phyloP scores from a whole-genome alignment of 2,888 invertebrate genomes.

The Acanthoscelides obtectus region DNA sequence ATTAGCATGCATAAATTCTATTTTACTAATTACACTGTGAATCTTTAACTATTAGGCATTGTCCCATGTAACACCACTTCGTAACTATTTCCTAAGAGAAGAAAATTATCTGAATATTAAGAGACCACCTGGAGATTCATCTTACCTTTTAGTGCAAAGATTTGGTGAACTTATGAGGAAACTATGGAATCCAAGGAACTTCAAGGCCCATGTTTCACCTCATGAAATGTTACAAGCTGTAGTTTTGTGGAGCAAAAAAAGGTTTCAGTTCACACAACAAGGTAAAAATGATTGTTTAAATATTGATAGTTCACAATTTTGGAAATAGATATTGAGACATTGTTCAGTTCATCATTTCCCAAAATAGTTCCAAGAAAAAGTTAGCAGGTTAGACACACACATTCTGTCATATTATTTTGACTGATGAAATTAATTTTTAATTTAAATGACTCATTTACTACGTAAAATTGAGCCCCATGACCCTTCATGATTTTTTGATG shows the following conservation, averaged over 20 bases:
- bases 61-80: slow-evolving; percentile 88
- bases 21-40: slow-evolving; percentile 12
- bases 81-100: slow-evolving; percentile 93
- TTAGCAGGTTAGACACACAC: no score
- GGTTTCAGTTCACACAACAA: slow-evolving; percentile 97
- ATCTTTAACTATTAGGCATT: slow-evolving; percentile 63
- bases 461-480: no score
- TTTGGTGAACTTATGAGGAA: slow-evolving; percentile 96
- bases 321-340: no score
- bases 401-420: no score
- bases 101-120: slow-evolving; percentile 85
- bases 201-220: slow-evolving; percentile 98
- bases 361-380: no score
- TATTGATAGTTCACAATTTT: no score
- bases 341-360: no score
- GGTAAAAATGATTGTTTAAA: slow-evolving; percentile 51
- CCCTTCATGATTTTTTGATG: no score
- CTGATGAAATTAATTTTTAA: no score
- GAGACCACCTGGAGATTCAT: slow-evolving; percentile 92
- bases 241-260: slow-evolving; percentile 92
- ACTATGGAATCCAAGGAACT: slow-evolving; percentile 98
- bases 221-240: slow-evolving; percentile 99
- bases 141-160: slow-evolving; percentile 82
- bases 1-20: background rate
- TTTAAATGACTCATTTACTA: no score